Percentiles rank a stretch among this genome's conserved stretches.
Conservation (phyloP, 2,888 invertebrate genomes). For the Drosophila subquinaria region DNA sequence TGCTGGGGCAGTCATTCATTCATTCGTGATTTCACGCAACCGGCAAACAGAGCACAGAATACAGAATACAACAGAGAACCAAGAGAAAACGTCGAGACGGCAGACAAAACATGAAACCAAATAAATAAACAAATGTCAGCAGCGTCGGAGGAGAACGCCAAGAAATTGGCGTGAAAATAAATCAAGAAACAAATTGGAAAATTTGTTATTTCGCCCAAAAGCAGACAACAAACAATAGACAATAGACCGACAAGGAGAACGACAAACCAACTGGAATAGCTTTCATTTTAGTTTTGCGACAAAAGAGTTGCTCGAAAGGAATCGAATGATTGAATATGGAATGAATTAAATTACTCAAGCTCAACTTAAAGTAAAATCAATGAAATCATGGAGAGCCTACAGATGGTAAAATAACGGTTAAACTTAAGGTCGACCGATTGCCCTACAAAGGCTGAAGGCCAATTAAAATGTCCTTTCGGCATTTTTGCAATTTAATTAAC, state of each 20-base stretch:
- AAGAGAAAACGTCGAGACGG: conserved; percentile 33
- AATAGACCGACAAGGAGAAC: conserved; percentile 21
- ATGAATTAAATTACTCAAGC: conserved; percentile 5
- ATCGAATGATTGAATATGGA: conserved; percentile 3
- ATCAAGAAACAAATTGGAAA: conserved; percentile 81
- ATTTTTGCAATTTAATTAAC: conserved; percentile 77
- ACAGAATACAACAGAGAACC: not conserved
- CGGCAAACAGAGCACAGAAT: conserved; percentile 11
- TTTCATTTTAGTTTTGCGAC: conserved; percentile 17
- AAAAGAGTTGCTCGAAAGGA: not conserved
- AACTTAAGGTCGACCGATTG: conserved; percentile 16
- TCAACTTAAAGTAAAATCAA: conserved; percentile 7
- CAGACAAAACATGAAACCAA: conserved; percentile 79
- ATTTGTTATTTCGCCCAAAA: conserved; percentile 70
- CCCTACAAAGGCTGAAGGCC: conserved; percentile 65
- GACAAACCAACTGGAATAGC: conserved; percentile 31
- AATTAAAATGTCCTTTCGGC: conserved; percentile 79
- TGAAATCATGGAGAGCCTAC: not conserved
- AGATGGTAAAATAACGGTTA: not conserved
- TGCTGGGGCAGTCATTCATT: conserved; percentile 79
- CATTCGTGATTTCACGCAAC: conserved; percentile 79
- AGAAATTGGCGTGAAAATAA: conserved; percentile 81
- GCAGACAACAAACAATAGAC: conserved; percentile 21
- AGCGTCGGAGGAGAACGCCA: conserved; percentile 61
- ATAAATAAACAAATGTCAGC: conserved; percentile 80